Conservation (phyloP, 35 echinoderm and acorn worm species). For the Apostichopus californicus region DNA sequence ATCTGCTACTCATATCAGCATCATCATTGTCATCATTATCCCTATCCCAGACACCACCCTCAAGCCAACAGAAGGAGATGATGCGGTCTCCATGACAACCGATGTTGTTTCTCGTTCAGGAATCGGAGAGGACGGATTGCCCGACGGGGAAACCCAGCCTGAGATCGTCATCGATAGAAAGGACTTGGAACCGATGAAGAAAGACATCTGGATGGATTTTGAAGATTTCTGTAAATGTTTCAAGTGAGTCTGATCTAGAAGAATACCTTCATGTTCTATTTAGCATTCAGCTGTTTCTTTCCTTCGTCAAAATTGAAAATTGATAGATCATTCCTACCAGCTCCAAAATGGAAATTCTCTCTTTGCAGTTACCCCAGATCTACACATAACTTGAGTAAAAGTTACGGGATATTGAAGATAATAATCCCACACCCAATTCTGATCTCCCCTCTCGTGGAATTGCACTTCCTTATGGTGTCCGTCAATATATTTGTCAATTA, state of each 20-base stretch:
- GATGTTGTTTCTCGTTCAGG: conserved; percentile 61
- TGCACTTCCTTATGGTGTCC: too few relatives aligned
- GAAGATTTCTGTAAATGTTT: conserved; percentile 99
- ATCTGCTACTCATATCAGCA: neutral
- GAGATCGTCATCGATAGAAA: conserved; percentile 28
- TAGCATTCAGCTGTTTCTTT: neutral
- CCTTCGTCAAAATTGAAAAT: too few relatives aligned
- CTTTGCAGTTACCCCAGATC: too few relatives aligned
- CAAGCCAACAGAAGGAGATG: conserved; percentile 58
- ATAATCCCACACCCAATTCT: too few relatives aligned
- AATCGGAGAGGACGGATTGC: conserved; percentile 52
- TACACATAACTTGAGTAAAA: too few relatives aligned
- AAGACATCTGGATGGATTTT: conserved; percentile 99
- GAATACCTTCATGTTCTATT: neutral
- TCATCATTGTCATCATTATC: neutral
- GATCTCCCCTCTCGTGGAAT: too few relatives aligned
- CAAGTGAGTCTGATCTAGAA: conserved; percentile 68
- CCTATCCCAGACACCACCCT: conserved; percentile 49
- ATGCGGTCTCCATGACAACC: conserved; percentile 76
- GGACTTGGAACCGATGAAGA: conserved; percentile 47
- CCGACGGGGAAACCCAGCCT: conserved; percentile 53
- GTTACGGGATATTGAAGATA: too few relatives aligned
- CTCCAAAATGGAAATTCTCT: too few relatives aligned
- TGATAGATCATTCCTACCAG: too few relatives aligned
- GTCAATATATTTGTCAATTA: too few relatives aligned